A percentile compares a stretch with the other conserved stretches of the same genome.
Evolutionary conservation across 2,888 invertebrate genomes (phyloP).

Genomic region (Hypolimnas misippus): DNA sequence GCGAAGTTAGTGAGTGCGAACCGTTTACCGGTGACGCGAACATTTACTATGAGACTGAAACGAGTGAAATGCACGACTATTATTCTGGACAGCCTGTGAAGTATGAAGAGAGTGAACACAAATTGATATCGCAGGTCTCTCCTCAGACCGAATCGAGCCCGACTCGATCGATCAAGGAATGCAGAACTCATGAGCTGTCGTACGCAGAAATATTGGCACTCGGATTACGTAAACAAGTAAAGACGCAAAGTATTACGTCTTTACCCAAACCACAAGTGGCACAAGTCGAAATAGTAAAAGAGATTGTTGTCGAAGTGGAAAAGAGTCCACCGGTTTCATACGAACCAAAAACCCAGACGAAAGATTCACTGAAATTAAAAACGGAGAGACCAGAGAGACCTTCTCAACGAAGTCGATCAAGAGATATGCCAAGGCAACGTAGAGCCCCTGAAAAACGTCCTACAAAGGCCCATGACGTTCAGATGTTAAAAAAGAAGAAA

Average conservation of each 20-base stretch:
- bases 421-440: constrained; percentile 70
- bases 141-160: constrained; percentile 37
- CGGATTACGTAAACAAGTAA: constrained; percentile 79
- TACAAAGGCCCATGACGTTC: constrained; percentile 65
- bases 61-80: constrained; percentile 45
- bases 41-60: constrained; percentile 49
- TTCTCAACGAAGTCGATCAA: constrained; percentile 65
- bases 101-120: constrained; percentile 48
- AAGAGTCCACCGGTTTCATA: constrained; percentile 53
- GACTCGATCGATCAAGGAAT: constrained; percentile 39
- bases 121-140: constrained; percentile 34
- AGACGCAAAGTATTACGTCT: constrained; percentile 55
- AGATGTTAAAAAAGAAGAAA: constrained; percentile 70
- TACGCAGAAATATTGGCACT: constrained; percentile 89
- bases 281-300: constrained; percentile 69
- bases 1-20: constrained; percentile 71
- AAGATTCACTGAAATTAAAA: constrained; percentile 43
- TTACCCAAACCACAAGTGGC: constrained; percentile 72
- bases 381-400: constrained; percentile 51
- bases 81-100: constrained; percentile 47
- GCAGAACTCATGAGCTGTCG: constrained; percentile 86
- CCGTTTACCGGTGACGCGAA: constrained; percentile 56
- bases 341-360: constrained; percentile 49
- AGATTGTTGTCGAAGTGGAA: constrained; percentile 64
- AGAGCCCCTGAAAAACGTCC: constrained; percentile 70